Base-by-base conservation (phyloP, 2,797 vertebrate genomes). In the Acrocephalus scirpaceus region DNA sequence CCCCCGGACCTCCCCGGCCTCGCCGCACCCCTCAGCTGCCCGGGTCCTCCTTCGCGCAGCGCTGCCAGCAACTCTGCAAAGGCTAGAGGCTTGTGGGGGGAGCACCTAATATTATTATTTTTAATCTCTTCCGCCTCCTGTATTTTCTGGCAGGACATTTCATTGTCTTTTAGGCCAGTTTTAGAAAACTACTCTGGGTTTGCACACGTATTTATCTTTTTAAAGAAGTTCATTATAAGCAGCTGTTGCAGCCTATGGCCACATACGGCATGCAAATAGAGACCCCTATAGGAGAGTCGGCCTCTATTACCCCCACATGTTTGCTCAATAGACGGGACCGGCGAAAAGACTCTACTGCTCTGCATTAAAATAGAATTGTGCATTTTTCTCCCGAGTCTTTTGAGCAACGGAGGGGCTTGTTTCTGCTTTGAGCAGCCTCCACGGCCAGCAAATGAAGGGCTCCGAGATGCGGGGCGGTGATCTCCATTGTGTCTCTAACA, bases 281-380 rank as follows among this genome's bases (percentile, higher is more conserved):
- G 93, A 95, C 96, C 93, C 85, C 94, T 95, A 93, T 92, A 96
- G 96, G 95, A 95, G 87, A 69, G 30, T 67, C 77, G 22, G 66
- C 67, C 70, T 72, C 87, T 45, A 21, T 92, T 79, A 88, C 34
- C 93, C 45, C 72, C 95, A 76, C 65, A 78, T 64, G 71, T 89
- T 87, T n/a, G 53, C 70, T 93, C 83, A 38, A n/a, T 5, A 58
- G 58, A 79, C 40, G 23, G 26, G n/a, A 51, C 42, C 5, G 20
- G 42, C 45, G 48, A 60, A 82, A 42, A 13, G 5, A 11, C 38
- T 51, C 62, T 36, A 51, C 66, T 26, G 87, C 64, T 88, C 17
- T 12, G 50, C 45, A 60, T 42, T 91, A 77, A 92, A 70, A 76
- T 4, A n/a, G 10, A 82, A 58, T 13, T 50, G 42, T 17, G 26